Evolutionary conservation across 2,888 invertebrate genomes (phyloP), one percentile per base, ranked within the genome.

Genomic region (Scaptomyza flava): DNA sequence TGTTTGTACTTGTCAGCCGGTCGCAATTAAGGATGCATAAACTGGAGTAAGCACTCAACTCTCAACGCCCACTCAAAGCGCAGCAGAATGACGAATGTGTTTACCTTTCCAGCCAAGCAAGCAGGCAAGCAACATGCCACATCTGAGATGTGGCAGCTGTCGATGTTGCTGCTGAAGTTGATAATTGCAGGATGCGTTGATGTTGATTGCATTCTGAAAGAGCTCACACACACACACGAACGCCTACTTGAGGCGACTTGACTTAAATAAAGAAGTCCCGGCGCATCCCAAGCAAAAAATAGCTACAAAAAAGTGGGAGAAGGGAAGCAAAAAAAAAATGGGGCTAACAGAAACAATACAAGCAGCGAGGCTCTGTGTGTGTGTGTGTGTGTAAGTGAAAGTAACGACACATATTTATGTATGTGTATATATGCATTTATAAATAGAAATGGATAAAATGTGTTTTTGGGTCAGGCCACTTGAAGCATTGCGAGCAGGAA

Each of bases 381-480:
- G 33, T 36, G 23, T 47, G 30, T 48, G 51, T 56, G 30, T 52
- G 45, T 36, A 46, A 51, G 45, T 57, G 42, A 90, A 89, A 90
- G 90, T 90, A 84, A 89, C 82, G 86, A 75, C 78, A 69, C 72
- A 81, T 67, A 66, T 17, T 17, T 23, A 23, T 23, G 2, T 4
- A 4, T 23, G 2, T 48, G 69, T 69, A 75, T 72, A 9, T 5
- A 33, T 11, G 9, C 9, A 33, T 6, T 1, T 17, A 23, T 36
- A 68, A 72, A 84, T 72, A 72, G 67, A 76, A 81, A 68, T 63
- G 68, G 54, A 69, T 73, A 58, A 90, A 86, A 86, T 90, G 89
- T 90, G 90, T 90, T 90, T 90, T 89, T 90, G 82, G 90, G 90
- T 90, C 90, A 90, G 86, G 87, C 81, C 78, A 81, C 87, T 81